phyloP scores from a whole-genome alignment of 1,140 invertebrate genomes.

The Drosophila subpulchrella region DNA sequence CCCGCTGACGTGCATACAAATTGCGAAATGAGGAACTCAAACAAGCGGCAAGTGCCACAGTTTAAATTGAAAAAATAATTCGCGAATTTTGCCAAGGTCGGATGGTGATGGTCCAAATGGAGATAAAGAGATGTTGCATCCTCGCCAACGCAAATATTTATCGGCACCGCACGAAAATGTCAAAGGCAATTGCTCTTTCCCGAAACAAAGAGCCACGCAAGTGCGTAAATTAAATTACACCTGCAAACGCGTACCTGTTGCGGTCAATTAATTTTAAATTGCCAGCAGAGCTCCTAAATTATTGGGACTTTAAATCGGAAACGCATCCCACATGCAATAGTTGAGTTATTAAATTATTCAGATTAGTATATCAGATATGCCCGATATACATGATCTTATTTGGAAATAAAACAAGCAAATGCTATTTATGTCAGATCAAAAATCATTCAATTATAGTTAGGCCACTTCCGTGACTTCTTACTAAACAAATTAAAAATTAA shows the following conservation, averaged over 20 bases:
- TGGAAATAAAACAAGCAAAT: background rate
- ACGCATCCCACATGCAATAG: background rate
- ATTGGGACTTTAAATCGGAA: background rate
- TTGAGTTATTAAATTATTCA: background rate
- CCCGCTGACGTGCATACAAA: conserved; percentile 34
- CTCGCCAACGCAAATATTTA: conserved; percentile 63
- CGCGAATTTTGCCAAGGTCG: conserved; percentile 20
- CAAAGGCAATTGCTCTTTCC: conserved; percentile 46
- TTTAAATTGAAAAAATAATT: conserved; percentile 65
- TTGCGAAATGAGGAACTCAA: conserved; percentile 11
- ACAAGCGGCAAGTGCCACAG: conserved; percentile 30
- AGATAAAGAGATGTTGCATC: conserved; percentile 10
- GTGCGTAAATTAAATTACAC: conserved; percentile 21
- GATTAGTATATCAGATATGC: no score
- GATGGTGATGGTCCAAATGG: background rate
- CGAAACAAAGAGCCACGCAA: background rate
- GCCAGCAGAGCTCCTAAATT: background rate
- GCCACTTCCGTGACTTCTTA: no score
- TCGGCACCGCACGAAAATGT: conserved; percentile 39
- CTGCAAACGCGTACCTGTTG: background rate
- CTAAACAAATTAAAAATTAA: no score
- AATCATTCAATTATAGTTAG: background rate
- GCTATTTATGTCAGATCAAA: background rate
- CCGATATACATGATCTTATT: background rate
- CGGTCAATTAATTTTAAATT: conserved; percentile 10